These are phyloP conservation scores for Spinibarbus caldwelli DNA, from an alignment of 2,797 vertebrate genomes.

Conservation along the genomic window DNA sequence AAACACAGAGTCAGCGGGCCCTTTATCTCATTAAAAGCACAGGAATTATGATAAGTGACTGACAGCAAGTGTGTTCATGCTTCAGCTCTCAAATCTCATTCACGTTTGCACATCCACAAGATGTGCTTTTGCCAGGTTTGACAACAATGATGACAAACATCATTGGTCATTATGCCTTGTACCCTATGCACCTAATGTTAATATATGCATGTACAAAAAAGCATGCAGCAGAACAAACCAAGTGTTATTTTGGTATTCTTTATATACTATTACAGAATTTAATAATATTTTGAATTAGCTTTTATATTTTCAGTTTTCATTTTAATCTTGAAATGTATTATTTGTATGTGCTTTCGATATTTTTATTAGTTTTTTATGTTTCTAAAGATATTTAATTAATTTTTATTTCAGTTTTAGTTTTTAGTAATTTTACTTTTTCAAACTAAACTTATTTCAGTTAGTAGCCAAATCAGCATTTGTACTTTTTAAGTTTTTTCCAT, in stretches of 20 bases:
- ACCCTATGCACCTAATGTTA: not conserved
- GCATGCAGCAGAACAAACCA: not conserved
- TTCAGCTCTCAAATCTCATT: not conserved
- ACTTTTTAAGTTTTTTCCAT: not conserved
- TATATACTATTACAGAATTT: not conserved
- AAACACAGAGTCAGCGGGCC: not conserved
- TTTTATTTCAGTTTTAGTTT: too few species aligned
- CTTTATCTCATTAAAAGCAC: conserved; percentile 1
- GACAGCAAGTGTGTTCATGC: not conserved
- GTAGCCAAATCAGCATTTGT: too few species aligned
- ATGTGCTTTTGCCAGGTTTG: not conserved
- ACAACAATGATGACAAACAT: not conserved
- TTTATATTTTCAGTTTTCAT: not conserved
- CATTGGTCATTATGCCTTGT: not conserved
- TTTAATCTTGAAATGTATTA: not conserved
- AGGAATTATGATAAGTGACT: not conserved
- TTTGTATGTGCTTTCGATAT: not conserved
- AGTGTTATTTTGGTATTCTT: not conserved
- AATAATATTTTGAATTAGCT: not conserved
- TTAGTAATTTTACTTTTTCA: not conserved
- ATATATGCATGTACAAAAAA: not conserved
- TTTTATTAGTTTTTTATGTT: not conserved
- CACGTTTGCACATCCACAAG: not conserved
- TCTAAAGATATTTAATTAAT: not conserved
- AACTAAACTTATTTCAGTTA: not conserved